Conservation (phyloP, 2,113 vertebrate genomes). For the Megaceryle maxima region DNA sequence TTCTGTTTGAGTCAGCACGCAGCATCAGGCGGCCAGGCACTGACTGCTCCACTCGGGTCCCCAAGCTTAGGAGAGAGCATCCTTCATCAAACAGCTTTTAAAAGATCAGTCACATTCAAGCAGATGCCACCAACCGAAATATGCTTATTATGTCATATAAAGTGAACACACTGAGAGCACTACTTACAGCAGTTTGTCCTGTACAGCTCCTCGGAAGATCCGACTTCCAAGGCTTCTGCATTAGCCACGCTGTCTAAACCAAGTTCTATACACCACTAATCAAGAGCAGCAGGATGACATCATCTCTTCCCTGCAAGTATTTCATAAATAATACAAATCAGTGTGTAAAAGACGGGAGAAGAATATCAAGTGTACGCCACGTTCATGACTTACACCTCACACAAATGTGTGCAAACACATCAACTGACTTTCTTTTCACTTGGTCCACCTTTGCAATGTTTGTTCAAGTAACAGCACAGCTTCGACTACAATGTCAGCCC, state of each 20-base stretch:
- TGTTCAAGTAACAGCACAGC: not conserved
- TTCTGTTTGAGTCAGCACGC: not conserved
- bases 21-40: not conserved
- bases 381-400: not conserved
- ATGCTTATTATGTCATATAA: not conserved
- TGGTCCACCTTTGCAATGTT: not conserved
- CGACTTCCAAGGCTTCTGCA: not conserved
- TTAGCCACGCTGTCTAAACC: not conserved
- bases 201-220: not conserved
- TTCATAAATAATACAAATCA: not conserved
- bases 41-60: not conserved
- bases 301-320: not conserved
- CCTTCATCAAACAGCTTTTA: not conserved
- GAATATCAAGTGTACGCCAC: not conserved
- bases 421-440: not conserved
- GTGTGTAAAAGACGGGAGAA: not conserved
- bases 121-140: not conserved
- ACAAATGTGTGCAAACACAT: not conserved
- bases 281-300: not conserved
- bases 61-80: not conserved
- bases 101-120: not conserved
- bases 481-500: slow-evolving; percentile 6
- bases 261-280: not conserved
- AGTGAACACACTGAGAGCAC: not conserved
- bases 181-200: not conserved